These are phyloP conservation scores for Babyrousa celebensis DNA, from an alignment of 2,797 vertebrate species.

Conservation along the genomic window DNA sequence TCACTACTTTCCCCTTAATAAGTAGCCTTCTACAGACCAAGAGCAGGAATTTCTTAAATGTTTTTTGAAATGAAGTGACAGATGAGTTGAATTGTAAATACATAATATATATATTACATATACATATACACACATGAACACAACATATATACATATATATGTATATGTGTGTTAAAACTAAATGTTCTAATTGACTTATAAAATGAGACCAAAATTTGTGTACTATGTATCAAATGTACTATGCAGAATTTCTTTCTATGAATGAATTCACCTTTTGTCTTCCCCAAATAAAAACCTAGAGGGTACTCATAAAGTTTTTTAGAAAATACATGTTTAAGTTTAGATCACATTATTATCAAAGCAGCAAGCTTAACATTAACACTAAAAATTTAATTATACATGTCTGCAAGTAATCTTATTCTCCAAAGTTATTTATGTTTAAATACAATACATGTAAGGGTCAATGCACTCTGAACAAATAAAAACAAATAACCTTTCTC, in stretches of 20 bases:
- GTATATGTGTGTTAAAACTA: slow-evolving; percentile 32
- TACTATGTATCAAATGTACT: slow-evolving; percentile 49
- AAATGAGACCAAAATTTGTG: slow-evolving; percentile 40
- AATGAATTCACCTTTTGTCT: slow-evolving; percentile 52
- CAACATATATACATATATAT: background rate
- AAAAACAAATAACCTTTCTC: slow-evolving; percentile 25
- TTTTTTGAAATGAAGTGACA: slow-evolving; percentile 43
- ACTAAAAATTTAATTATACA: slow-evolving; percentile 50
- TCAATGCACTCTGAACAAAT: slow-evolving; percentile 45
- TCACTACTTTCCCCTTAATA: slow-evolving; percentile 39
- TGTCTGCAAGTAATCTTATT: slow-evolving; percentile 45
- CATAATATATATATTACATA: background rate
- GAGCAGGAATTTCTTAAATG: slow-evolving; percentile 62
- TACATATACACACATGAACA: background rate
- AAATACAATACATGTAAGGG: slow-evolving; percentile 55
- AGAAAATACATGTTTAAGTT: slow-evolving; percentile 68
- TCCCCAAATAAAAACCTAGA: slow-evolving; percentile 67
- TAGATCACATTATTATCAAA: slow-evolving; percentile 76
- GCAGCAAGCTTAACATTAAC: slow-evolving; percentile 8
- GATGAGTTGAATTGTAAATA: slow-evolving; percentile 9
- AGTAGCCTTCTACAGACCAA: background rate
- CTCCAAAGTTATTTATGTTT: slow-evolving; percentile 58
- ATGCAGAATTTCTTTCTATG: slow-evolving; percentile 45
- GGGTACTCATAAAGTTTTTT: slow-evolving; percentile 36
- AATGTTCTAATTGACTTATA: slow-evolving; percentile 70